Evolutionary conservation across 2,888 invertebrate species (phyloP), one percentile per base, ranked within the genome.

Genomic region (Agrilus cyanescens): DNA sequence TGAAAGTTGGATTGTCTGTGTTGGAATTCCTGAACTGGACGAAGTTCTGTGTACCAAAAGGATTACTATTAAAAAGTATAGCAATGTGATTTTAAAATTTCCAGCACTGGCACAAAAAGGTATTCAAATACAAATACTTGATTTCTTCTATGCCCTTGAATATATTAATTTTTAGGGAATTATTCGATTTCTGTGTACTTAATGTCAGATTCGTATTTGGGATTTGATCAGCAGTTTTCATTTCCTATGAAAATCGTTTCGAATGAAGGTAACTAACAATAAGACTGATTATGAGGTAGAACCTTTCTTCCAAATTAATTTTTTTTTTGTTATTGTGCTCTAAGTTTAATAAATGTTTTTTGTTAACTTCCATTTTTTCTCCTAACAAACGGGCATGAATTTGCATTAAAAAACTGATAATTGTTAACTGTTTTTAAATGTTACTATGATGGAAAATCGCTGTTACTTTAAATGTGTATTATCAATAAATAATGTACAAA

Each of bases 1-100:
- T 59, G 96, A 96, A 63, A 89, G 93, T 43, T 98, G 97, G 97
- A 85, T 96, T 66, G 60, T 94, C 2, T 75, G 91, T 0, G 69
- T 97, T 7, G 95, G 94, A 2, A 76, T 79, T 16, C 66, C 78
- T 15, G 77, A 79, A 40, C 69, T 70, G 1, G 73, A 75, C 16
- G 87, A 93, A 56, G 70, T 96, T 30, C 65, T 84, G 48, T 90
- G 91, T 1, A 66, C 96, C 58, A 93, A 91, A 63, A 70, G 95
- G 38, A 70, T 83, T 0, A 65, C 71, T 0, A 68, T 80, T 5
- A 73, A 68, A 32, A 74, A 73, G 13, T 64, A 61, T 10, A 62
- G 61, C 38, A 68, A 62, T 43, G 56, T 59, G 35, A 67, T 67
- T 44, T 70, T 86, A 30, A 71, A 75, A 16, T 78, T 87, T 51